phyloP scores from a whole-genome alignment of 2,113 vertebrate genomes.

The Heptranchias perlo region DNA sequence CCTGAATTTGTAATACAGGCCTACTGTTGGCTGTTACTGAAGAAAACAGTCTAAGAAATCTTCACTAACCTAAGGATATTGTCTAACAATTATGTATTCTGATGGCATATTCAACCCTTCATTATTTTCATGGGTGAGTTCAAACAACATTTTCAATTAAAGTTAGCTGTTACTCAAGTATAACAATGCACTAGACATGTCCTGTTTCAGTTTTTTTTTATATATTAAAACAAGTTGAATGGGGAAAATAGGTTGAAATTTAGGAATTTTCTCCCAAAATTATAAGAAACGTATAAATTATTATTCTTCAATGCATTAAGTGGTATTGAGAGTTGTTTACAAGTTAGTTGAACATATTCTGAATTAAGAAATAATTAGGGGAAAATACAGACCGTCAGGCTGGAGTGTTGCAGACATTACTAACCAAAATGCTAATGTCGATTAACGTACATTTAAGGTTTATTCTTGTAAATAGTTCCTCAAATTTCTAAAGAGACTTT shows the following conservation, averaged over 20 bases:
- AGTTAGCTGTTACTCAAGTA: neutral
- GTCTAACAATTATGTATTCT: neutral
- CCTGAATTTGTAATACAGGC: neutral
- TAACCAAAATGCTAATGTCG: neutral
- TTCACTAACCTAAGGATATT: neutral
- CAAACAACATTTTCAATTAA: neutral
- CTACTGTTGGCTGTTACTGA: neutral
- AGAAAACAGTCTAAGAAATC: neutral
- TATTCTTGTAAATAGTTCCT: neutral
- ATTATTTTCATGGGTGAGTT: neutral
- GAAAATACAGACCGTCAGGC: neutral
- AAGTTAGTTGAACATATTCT: neutral
- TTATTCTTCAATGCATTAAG: neutral
- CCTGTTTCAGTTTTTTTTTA: neutral
- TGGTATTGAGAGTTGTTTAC: neutral
- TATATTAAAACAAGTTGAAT: neutral
- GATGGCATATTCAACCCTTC: neutral
- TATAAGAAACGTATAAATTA: neutral
- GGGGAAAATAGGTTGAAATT: neutral
- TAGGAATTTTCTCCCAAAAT: neutral
- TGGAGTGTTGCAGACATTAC: neutral
- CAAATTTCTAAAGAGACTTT: neutral
- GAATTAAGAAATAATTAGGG: neutral
- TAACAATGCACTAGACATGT: neutral
- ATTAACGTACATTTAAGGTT: neutral